phyloP scores from a whole-genome alignment of 2,113 vertebrate species.

The Atlantisia rogersi region DNA sequence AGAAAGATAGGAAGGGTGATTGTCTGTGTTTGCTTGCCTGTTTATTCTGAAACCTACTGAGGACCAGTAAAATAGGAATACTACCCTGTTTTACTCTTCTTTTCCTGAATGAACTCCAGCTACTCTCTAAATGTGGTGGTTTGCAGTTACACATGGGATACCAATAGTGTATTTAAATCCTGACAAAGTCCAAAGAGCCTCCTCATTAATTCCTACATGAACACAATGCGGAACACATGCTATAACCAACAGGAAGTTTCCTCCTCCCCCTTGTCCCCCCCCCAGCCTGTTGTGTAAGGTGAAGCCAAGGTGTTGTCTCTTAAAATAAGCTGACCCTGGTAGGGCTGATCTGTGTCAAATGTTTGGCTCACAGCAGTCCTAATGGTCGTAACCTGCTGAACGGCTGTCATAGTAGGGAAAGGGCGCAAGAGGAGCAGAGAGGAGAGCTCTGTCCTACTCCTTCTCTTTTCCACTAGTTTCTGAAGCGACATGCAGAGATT shows the following conservation, averaged over 20 bases:
- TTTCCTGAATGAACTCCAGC: not conserved
- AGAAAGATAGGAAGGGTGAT: not conserved
- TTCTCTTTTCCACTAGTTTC: not conserved
- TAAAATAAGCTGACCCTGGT: not conserved
- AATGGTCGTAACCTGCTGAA: not conserved
- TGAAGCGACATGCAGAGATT: not conserved
- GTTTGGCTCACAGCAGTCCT: not conserved
- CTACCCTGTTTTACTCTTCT: not conserved
- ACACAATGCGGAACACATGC: not conserved
- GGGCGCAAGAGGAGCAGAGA: not conserved
- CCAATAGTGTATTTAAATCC: not conserved
- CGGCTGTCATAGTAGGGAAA: not conserved
- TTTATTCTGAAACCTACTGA: constrained; percentile 12
- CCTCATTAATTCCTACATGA: not conserved
- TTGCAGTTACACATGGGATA: not conserved
- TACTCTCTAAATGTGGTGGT: not conserved
- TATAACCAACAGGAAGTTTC: not conserved
- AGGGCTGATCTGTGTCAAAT: not conserved
- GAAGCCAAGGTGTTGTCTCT: not conserved
- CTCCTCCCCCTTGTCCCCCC: not conserved
- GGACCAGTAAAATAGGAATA: not conserved
- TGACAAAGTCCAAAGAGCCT: not conserved
- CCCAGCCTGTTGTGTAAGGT: not conserved
- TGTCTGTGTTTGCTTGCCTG: not conserved
- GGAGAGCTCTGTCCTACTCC: not conserved